Conservation (phyloP, 2,113 vertebrate species). For the Ellobius talpinus region DNA sequence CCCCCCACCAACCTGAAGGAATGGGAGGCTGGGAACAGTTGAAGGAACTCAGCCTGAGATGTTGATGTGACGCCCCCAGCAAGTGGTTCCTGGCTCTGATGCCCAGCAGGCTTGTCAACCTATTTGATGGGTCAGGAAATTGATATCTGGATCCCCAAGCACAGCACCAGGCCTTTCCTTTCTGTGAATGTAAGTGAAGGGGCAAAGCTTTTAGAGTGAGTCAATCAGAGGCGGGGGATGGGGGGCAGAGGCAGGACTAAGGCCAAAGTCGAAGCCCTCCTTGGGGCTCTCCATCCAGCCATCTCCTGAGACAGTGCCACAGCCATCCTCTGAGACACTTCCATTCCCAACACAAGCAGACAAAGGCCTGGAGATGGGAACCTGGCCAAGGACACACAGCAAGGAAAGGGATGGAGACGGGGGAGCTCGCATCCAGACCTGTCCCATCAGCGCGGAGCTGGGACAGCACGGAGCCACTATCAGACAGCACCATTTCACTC, state of each 20-base stretch:
- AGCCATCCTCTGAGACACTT: not conserved
- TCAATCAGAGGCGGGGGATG: not conserved
- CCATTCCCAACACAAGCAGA: not conserved
- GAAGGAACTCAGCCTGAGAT: not conserved
- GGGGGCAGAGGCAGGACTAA: not conserved
- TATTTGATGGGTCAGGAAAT: not conserved
- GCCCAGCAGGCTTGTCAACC: not conserved
- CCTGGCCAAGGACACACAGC: not conserved
- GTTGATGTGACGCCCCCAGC: not conserved
- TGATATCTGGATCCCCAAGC: not conserved
- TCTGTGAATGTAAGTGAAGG: not conserved
- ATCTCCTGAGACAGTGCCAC: not conserved
- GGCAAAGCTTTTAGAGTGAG: not conserved
- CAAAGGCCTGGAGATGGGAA: not conserved
- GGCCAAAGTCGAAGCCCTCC: not conserved
- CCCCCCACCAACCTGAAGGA: accelerated
- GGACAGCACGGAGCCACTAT: accelerated
- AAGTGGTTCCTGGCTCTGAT: not conserved
- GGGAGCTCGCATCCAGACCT: not conserved
- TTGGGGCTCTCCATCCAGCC: no score
- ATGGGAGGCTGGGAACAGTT: not conserved
- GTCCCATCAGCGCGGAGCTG: not conserved
- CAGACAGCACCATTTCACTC: not conserved
- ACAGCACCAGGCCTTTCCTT: not conserved
- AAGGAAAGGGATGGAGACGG: not conserved